Evolutionary conservation across 2,797 vertebrate genomes (phyloP).

Genomic region (Eospalax fontanierii): DNA sequence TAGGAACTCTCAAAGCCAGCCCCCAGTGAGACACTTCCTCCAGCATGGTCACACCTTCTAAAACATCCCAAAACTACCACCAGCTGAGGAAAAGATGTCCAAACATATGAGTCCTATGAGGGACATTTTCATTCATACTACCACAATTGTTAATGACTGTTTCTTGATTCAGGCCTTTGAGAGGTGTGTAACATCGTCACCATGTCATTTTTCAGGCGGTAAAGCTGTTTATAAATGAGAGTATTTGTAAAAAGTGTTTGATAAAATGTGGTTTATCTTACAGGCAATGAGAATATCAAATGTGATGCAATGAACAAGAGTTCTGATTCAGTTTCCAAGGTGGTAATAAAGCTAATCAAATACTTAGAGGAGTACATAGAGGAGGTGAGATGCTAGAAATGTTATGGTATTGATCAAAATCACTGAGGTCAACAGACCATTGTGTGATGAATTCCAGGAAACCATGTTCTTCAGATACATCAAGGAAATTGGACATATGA

Average conservation of each 20-base stretch:
- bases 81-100: too few species aligned
- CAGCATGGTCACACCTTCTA: too few species aligned
- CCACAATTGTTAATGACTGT: neutral
- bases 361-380: neutral
- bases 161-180: neutral
- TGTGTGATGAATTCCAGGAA: neutral
- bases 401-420: slow-evolving; percentile 47
- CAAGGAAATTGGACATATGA: too few species aligned
- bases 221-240: neutral
- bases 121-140: neutral
- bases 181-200: neutral
- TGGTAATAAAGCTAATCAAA: neutral
- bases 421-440: neutral
- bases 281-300: neutral
- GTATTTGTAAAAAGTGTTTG: neutral
- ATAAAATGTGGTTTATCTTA: neutral
- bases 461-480: too few species aligned
- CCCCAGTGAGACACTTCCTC: too few species aligned
- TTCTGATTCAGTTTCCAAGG: neutral
- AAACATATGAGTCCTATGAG: too few species aligned
- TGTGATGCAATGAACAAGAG: neutral
- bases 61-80: too few species aligned
- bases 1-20: too few species aligned
- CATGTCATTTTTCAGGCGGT: neutral
- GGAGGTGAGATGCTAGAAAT: neutral